phyloP scores from a whole-genome alignment of 2,113 vertebrate species.

The Lepisosteus oculatus region DNA sequence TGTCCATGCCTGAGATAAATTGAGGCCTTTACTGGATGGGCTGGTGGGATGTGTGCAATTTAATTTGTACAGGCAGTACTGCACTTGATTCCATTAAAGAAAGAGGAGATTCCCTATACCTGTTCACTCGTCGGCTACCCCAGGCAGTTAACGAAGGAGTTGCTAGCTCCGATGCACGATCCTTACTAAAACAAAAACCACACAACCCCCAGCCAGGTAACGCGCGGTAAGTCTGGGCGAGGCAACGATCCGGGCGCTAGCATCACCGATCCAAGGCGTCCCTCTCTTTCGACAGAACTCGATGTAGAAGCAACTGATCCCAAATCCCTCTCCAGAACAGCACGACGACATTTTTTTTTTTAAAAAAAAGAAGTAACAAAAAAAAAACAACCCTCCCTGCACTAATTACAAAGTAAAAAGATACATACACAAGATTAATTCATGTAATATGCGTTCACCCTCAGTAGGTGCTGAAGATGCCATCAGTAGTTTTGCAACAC shows the following conservation, averaged over 20 bases:
- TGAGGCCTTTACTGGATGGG: constrained; percentile 65
- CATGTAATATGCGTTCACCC: constrained; percentile 73
- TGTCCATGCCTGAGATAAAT: constrained; percentile 73
- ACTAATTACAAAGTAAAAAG: constrained; percentile 39
- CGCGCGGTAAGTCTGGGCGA: background rate
- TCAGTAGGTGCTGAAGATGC: constrained; percentile 73
- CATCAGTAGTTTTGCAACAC: constrained; percentile 75
- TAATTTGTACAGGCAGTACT: constrained; percentile 56
- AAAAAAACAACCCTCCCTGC: constrained; percentile 26
- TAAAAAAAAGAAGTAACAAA: constrained; percentile 54
- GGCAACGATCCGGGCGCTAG: background rate
- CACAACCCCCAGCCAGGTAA: too few species aligned
- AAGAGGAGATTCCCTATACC: background rate
- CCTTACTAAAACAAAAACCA: too few species aligned
- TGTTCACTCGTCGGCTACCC: background rate
- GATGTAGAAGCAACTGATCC: constrained; percentile 66
- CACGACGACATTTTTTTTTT: constrained; percentile 64
- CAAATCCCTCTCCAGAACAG: constrained; percentile 67
- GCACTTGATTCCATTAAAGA: background rate
- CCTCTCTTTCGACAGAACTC: constrained; percentile 13
- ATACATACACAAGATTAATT: constrained; percentile 75
- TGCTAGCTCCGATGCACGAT: too few species aligned
- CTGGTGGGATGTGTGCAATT: constrained; percentile 67
- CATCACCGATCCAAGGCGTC: background rate
- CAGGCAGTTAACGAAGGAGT: background rate